Percentiles rank a stretch among this genome's conserved stretches.
Conservation (phyloP, 2,113 vertebrate species). For the Leptobrachium ailaonicum region DNA sequence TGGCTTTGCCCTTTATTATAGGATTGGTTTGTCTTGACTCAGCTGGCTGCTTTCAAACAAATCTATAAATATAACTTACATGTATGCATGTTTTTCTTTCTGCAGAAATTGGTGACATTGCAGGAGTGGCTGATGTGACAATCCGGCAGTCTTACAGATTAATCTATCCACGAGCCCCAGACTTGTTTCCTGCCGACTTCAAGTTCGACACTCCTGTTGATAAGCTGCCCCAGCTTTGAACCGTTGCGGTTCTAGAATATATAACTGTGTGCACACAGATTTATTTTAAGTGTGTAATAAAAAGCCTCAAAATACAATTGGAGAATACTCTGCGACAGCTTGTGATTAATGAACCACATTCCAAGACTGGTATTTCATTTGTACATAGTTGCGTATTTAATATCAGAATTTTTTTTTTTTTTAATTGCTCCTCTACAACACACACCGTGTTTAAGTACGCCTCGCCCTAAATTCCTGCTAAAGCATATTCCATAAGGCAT, state of each 20-base stretch:
- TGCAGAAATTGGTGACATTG: slow-evolving; percentile 96
- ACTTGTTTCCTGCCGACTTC: slow-evolving; percentile 97
- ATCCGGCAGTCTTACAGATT: slow-evolving; percentile 96
- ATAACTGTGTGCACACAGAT: slow-evolving; percentile 58
- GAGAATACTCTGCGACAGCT: slow-evolving; percentile 51
- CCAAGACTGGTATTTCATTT: slow-evolving; percentile 71
- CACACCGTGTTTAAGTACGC: slow-evolving; percentile 81
- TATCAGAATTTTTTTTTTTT: slow-evolving; percentile 44
- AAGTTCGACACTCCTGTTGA: slow-evolving; percentile 98
- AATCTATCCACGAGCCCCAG: slow-evolving; percentile 94
- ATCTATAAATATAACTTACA: too few relatives aligned
- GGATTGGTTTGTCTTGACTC: too few relatives aligned
- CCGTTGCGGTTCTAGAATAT: slow-evolving; percentile 43
- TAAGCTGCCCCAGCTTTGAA: slow-evolving; percentile 93
- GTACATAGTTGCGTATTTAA: slow-evolving; percentile 81
- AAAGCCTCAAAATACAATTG: slow-evolving; percentile 62
- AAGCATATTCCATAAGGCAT: slow-evolving; percentile 66
- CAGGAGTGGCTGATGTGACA: slow-evolving; percentile 97
- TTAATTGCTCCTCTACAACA: slow-evolving; percentile 57
- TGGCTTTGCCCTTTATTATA: too few relatives aligned
- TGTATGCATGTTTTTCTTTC: slow-evolving; percentile 41
- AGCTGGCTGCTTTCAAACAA: too few relatives aligned
- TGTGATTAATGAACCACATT: slow-evolving; percentile 62
- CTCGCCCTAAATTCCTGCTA: slow-evolving; percentile 70
- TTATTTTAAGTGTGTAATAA: slow-evolving; percentile 59